Evolutionary conservation across 2,113 vertebrate species (phyloP).

Genomic region (Datnioides undecimradiatus): DNA sequence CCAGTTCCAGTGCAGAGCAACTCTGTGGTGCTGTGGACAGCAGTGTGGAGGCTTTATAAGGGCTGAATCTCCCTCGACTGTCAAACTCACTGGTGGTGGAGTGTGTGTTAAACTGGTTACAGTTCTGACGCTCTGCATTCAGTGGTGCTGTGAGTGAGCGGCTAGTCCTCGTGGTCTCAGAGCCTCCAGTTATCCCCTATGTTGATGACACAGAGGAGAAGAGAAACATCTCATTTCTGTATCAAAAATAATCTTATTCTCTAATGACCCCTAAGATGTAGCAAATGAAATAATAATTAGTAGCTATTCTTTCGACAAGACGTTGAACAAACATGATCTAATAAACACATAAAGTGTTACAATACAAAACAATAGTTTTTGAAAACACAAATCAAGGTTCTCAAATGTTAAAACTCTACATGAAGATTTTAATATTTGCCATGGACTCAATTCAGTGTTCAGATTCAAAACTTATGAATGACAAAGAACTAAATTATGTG

Average conservation of each 20-base stretch:
- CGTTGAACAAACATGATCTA: background rate
- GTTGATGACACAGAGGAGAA: conserved; percentile 31
- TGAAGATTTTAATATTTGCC: background rate
- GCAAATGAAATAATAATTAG: background rate
- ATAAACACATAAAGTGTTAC: background rate
- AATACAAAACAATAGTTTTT: background rate
- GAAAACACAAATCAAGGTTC: background rate
- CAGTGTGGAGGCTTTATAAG: conserved; percentile 23
- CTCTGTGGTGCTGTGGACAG: conserved; percentile 33
- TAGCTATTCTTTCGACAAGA: background rate
- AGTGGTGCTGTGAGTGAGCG: conserved; percentile 28
- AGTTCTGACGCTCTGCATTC: conserved; percentile 21
- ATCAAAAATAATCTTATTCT: background rate
- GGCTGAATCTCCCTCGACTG: conserved; percentile 26
- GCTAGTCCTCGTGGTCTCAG: conserved; percentile 46
- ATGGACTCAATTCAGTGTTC: background rate
- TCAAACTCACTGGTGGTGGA: conserved; percentile 39
- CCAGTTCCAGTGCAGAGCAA: conserved; percentile 57
- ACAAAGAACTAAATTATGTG: too few species aligned
- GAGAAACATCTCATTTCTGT: background rate
- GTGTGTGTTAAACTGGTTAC: conserved; percentile 15
- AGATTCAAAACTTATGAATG: background rate
- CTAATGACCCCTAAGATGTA: background rate
- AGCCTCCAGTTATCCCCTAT: conserved; percentile 58
- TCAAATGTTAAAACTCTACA: background rate